Percentiles rank a stretch among this genome's conserved stretches.
Evolutionary conservation across 2,888 invertebrate species (phyloP).

Genomic region (Andrena bucephala): DNA sequence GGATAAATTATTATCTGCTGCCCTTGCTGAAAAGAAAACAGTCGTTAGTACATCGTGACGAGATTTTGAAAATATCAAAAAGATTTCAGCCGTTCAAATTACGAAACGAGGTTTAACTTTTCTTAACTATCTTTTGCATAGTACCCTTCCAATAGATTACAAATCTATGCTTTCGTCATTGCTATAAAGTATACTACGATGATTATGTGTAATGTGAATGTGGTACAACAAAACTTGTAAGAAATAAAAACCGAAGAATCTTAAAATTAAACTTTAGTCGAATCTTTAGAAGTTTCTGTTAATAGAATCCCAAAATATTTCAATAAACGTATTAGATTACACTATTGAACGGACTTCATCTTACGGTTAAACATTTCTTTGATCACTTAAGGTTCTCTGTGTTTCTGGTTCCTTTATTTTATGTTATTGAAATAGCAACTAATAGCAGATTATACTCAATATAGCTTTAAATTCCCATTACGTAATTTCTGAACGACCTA

Average conservation of each 20-base stretch:
- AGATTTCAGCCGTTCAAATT: conserved; percentile 72
- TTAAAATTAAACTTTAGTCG: conserved; percentile 14
- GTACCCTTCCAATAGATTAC: conserved; percentile 19
- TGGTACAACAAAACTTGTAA: conserved; percentile 20
- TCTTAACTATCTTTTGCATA: conserved; percentile 26
- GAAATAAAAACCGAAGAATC: conserved; percentile 35
- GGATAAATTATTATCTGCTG: conserved; percentile 75
- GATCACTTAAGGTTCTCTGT: conserved; percentile 1
- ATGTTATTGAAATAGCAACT: conserved; percentile 23
- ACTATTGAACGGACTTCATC: neutral
- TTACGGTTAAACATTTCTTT: conserved; percentile 4
- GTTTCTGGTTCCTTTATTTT: conserved; percentile 26
- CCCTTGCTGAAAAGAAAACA: conserved; percentile 80
- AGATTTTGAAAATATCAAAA: conserved; percentile 64
- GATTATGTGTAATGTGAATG: conserved; percentile 19
- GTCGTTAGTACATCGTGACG: conserved; percentile 71
- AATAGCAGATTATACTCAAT: conserved; percentile 10
- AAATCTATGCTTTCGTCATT: conserved; percentile 17
- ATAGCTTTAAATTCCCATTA: conserved; percentile 65
- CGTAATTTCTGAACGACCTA: conserved; percentile 73
- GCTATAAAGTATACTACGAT: conserved; percentile 16
- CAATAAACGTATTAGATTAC: neutral
- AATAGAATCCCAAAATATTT: neutral
- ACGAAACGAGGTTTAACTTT: conserved; percentile 67
- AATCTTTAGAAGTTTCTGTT: conserved; percentile 9